Base-by-base conservation (phyloP, 1,140 invertebrate species). In the Meloidogyne floridensis region DNA sequence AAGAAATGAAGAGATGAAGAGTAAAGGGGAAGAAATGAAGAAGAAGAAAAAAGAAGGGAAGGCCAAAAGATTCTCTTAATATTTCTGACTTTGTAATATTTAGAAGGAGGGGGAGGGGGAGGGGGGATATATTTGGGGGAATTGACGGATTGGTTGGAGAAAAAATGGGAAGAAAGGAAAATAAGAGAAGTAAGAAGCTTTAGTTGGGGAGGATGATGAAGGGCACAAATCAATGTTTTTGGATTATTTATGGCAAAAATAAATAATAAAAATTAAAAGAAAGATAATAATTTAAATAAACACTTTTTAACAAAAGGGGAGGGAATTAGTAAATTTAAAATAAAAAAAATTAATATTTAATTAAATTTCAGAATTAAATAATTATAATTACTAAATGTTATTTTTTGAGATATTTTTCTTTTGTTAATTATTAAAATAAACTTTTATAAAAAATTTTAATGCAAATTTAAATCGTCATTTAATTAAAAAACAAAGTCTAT, bases 151-250 rank as follows among this genome's bases (percentile, higher is more conserved):
- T 65, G 59, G 59, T 5, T 65, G 4, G 6, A 65, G 59, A 59
- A 15, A 59, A 59, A 56, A 56, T 15, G 4, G n/a, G n/a, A 65
- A n/a, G n/a, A n/a, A 11, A 65, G 10, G 13, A 59, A 65, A 32
- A 32, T 32, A 32, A 32, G 32, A 32, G 32, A 32, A 32, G 32
- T 32, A 32, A 32, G 32, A 32, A 65, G 59, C 59, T 65, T 65
- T n/a, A 3, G 2, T 47, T 47, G 59, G 53, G 53, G 53, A 32
- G 59, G n/a, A 65, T 65, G 59, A 65, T 65, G 59, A 65, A 65
- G 59, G 47, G 59, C n/a, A 65, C 59, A 65, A 65, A 65, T 65
- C 59, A 65, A 65, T 65, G 59, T 65, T 65, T 65, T 65, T 18
- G 11, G 56, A 59, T 15, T 15, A 59, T 65, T 65, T 65, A 65